A percentile compares a stretch with the other conserved stretches of the same genome.
phyloP scores from a whole-genome alignment of 2,113 vertebrate genomes.

The Apteryx owenii region DNA sequence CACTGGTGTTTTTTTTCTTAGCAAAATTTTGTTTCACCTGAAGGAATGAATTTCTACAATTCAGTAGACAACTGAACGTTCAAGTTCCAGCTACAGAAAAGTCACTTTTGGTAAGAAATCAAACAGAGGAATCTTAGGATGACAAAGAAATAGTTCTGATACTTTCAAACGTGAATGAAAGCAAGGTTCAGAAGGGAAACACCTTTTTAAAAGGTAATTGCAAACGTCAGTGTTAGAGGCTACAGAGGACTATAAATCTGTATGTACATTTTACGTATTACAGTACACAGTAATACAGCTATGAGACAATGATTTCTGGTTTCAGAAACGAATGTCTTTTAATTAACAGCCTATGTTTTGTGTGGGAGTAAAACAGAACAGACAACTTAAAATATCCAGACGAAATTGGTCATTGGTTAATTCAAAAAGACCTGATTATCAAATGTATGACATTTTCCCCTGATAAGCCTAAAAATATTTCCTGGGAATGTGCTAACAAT shows the following conservation, averaged over 20 bases:
- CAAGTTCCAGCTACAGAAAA: background rate
- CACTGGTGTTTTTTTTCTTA: background rate
- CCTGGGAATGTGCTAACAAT: conserved; percentile 75
- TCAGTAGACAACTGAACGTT: background rate
- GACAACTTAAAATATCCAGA: conserved; percentile 58
- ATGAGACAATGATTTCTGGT: conserved; percentile 45
- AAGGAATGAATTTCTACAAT: background rate
- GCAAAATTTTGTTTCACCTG: background rate
- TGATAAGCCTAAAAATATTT: conserved; percentile 69
- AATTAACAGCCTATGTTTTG: conserved; percentile 9
- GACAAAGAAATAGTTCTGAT: background rate
- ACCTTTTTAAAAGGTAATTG: background rate
- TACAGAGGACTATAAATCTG: background rate
- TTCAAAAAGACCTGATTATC: conserved; percentile 56
- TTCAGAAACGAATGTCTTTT: conserved; percentile 58
- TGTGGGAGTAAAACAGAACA: conserved; percentile 31
- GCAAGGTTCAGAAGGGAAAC: background rate
- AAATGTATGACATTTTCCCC: conserved; percentile 67
- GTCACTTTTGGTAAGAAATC: background rate
- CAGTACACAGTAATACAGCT: conserved; percentile 43
- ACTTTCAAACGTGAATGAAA: background rate
- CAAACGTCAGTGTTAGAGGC: background rate
- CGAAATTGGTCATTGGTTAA: conserved; percentile 48
- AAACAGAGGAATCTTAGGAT: background rate
- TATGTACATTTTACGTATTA: background rate